Conservation (phyloP, 2,113 vertebrate genomes). For the Rhodinocichla rosea region DNA sequence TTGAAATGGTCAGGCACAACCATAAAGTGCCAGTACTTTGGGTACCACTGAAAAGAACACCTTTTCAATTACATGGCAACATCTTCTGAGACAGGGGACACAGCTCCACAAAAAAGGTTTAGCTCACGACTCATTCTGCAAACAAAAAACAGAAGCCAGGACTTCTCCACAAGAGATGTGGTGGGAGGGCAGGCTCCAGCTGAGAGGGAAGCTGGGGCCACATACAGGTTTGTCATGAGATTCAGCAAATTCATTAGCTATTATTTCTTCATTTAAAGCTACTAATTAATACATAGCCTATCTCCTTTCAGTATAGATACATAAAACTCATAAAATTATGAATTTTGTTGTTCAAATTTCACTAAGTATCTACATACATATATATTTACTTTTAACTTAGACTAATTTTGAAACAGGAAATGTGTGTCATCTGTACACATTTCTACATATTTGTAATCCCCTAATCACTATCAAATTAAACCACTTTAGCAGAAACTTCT, state of each 20-base stretch:
- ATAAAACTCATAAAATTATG: background rate
- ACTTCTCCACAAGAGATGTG: background rate
- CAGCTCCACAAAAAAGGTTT: background rate
- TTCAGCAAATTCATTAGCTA: background rate
- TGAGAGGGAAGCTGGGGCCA: background rate
- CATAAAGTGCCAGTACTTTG: too few relatives aligned
- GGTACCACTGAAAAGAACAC: background rate
- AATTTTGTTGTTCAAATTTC: background rate
- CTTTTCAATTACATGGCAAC: background rate
- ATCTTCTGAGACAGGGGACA: background rate
- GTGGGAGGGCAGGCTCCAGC: background rate
- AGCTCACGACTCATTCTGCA: rapidly evolving
- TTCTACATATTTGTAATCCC: background rate
- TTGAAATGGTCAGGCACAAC: background rate
- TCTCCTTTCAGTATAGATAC: background rate
- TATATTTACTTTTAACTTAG: background rate
- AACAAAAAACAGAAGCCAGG: background rate
- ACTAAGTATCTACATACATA: background rate
- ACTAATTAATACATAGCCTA: background rate
- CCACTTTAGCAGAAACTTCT: background rate
- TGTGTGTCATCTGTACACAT: background rate
- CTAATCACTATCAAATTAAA: background rate
- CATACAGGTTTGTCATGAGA: background rate
- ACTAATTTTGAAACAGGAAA: background rate
- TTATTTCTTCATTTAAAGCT: background rate